Percentiles rank a stretch among this genome's conserved stretches.
Evolutionary conservation across 2,113 vertebrate species (phyloP).

Genomic region (Chinchilla lanigera): DNA sequence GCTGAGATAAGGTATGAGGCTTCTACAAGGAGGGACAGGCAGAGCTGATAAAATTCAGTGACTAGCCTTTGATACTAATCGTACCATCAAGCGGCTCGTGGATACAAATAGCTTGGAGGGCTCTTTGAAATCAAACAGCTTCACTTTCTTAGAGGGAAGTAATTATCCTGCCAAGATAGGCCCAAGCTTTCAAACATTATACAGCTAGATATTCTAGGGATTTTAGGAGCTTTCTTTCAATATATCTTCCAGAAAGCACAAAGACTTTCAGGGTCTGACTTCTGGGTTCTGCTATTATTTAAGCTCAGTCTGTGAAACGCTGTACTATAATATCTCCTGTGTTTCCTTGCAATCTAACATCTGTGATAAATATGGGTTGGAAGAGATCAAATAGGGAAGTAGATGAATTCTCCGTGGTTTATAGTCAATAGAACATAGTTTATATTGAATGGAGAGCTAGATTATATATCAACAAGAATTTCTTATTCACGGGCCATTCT

Average conservation of each 20-base stretch:
- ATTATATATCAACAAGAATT: background rate
- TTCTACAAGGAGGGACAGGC: background rate
- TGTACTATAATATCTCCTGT: no score
- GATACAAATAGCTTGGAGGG: background rate
- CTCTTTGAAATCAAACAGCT: background rate
- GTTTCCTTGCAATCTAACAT: background rate
- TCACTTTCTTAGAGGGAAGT: background rate
- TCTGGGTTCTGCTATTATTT: background rate
- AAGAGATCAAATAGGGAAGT: fast-evolving
- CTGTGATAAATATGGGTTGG: background rate
- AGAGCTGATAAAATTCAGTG: background rate
- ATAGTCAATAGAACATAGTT: background rate
- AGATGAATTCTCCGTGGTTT: background rate
- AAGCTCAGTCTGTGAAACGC: no score
- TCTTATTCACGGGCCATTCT: no score
- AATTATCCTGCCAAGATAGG: background rate
- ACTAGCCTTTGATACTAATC: background rate
- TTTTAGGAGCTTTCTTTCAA: background rate
- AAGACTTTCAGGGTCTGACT: background rate
- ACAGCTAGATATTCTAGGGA: fast-evolving
- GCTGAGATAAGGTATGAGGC: background rate
- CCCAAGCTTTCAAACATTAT: fast-evolving
- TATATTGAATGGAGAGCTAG: background rate
- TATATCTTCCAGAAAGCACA: background rate
- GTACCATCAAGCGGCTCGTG: fast-evolving